Evolutionary conservation across 2,888 invertebrate genomes (phyloP).

Genomic region (Sphecodes monilicornis): DNA sequence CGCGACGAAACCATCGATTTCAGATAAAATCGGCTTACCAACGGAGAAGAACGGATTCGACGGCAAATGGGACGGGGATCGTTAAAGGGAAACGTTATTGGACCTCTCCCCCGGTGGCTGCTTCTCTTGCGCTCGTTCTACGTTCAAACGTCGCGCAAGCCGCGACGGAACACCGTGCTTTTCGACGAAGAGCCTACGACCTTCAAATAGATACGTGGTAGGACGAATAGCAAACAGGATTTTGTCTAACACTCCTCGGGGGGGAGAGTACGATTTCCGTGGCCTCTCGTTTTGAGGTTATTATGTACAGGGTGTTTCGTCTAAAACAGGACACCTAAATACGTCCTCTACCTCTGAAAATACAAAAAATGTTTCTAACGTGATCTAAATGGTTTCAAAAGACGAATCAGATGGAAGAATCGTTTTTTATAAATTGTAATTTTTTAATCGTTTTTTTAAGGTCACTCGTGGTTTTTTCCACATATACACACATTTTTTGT

Average conservation of each 20-base stretch:
- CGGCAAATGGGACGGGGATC: constrained; percentile 37
- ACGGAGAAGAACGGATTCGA: constrained; percentile 24
- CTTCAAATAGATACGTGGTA: not conserved
- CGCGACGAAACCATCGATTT: constrained; percentile 66
- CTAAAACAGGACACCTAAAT: too few relatives aligned
- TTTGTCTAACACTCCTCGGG: not conserved
- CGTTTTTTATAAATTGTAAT: too few relatives aligned
- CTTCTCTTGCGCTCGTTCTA: not conserved
- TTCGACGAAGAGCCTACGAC: not conserved
- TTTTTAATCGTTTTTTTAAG: too few relatives aligned
- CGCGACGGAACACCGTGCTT: not conserved
- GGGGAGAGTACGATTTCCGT: too few relatives aligned
- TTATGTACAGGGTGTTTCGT: too few relatives aligned
- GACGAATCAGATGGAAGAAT: too few relatives aligned
- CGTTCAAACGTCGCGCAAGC: not conserved
- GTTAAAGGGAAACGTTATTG: constrained; percentile 36
- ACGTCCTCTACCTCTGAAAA: too few relatives aligned
- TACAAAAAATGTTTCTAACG: too few relatives aligned
- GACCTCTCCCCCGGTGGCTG: not conserved
- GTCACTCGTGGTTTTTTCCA: too few relatives aligned
- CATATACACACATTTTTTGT: too few relatives aligned
- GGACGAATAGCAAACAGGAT: not conserved
- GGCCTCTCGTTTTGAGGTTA: too few relatives aligned
- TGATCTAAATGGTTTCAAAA: too few relatives aligned
- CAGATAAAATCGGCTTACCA: constrained; percentile 50